Percentiles rank a stretch among this genome's conserved stretches.
Evolutionary conservation across 2,888 invertebrate genomes (phyloP).

Genomic region (Xylota sylvarum): DNA sequence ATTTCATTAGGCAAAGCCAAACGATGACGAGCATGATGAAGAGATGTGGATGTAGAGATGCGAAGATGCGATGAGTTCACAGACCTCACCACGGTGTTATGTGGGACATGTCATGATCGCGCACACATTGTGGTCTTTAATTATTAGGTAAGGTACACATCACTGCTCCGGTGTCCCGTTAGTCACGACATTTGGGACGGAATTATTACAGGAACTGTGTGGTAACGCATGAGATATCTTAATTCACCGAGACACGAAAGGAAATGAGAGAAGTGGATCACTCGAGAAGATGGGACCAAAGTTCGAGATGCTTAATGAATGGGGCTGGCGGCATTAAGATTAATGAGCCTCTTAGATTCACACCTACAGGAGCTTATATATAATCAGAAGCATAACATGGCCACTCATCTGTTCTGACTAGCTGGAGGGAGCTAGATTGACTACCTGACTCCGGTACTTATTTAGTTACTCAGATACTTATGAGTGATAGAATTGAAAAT

Average conservation of each 20-base stretch:
- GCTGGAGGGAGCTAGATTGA: too few relatives aligned
- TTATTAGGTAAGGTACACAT: conserved; percentile 1
- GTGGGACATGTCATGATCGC: conserved; percentile 27
- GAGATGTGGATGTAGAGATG: not conserved
- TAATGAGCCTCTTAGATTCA: too few relatives aligned
- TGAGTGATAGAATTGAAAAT: too few relatives aligned
- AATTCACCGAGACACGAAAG: conserved; percentile 2
- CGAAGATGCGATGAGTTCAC: conserved; percentile 16
- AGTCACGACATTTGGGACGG: conserved; percentile 19
- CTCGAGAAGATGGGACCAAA: too few relatives aligned
- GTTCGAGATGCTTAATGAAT: too few relatives aligned
- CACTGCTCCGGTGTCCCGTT: conserved; percentile 5
- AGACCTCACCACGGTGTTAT: conserved; percentile 28
- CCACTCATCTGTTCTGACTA: too few relatives aligned
- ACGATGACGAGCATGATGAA: conserved; percentile 9
- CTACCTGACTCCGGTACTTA: too few relatives aligned
- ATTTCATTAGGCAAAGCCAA: conserved; percentile 44
- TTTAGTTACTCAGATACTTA: too few relatives aligned
- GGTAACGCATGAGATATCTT: not conserved
- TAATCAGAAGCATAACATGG: too few relatives aligned
- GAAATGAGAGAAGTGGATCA: not conserved
- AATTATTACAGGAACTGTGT: conserved; percentile 3
- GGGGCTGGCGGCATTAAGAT: too few relatives aligned
- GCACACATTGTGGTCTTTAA: conserved; percentile 3
- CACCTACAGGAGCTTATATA: too few relatives aligned